Conservation (phyloP, 2,888 invertebrate genomes). For the Cheiracanthium punctorium region DNA sequence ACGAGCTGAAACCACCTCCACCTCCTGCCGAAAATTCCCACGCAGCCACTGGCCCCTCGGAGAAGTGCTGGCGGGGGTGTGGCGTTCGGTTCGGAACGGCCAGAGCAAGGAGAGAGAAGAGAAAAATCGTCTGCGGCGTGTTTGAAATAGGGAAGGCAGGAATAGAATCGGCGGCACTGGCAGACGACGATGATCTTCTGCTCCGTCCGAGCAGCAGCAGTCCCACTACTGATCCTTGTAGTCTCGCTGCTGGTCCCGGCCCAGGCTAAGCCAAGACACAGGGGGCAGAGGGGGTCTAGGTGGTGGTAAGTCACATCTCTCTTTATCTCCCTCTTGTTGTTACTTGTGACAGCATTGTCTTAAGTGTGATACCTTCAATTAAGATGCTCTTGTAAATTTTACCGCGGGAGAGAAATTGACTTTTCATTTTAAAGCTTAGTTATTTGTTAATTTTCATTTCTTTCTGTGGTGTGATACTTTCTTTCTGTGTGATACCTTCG, state of each 20-base stretch:
- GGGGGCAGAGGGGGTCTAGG: slow-evolving; percentile 70
- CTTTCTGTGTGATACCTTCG: too few species aligned
- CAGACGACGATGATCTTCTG: slow-evolving; percentile 66
- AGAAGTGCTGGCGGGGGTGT: slow-evolving; percentile 21
- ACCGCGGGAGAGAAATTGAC: too few species aligned
- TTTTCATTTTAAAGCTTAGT: too few species aligned
- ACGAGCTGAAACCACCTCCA: not conserved
- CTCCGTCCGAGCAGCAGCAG: slow-evolving; percentile 49
- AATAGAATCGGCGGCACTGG: slow-evolving; percentile 18
- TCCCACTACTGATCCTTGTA: slow-evolving; percentile 34
- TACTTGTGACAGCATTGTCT: not conserved
- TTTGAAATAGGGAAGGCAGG: not conserved
- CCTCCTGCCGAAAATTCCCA: slow-evolving; percentile 9
- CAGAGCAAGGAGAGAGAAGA: too few species aligned
- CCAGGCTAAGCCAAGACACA: slow-evolving; percentile 35
- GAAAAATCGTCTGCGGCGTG: not conserved
- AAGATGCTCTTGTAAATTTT: too few species aligned
- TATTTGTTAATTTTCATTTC: too few species aligned
- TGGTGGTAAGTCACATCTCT: slow-evolving; percentile 71
- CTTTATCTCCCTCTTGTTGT: not conserved
- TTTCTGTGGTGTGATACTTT: too few species aligned
- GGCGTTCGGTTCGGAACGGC: slow-evolving; percentile 21
- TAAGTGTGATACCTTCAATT: too few species aligned
- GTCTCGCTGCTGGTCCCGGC: slow-evolving; percentile 21
- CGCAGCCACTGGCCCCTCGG: not conserved